Conservation (phyloP, 2,797 vertebrate genomes). For the Hippocampus kuda region DNA sequence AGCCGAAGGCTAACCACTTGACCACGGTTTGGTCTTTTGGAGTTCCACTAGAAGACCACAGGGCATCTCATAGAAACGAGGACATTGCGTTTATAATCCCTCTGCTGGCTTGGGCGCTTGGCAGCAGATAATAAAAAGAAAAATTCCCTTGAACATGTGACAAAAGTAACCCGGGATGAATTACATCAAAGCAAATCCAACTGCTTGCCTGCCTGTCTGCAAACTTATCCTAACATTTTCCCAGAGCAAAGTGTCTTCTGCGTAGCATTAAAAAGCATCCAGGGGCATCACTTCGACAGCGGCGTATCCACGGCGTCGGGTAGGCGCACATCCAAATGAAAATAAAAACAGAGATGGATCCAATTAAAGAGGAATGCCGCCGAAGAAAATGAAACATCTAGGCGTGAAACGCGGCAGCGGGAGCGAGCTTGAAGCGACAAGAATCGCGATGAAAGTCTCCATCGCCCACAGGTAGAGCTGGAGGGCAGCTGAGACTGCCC, state of each 20-base stretch:
- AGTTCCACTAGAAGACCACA: conserved; percentile 54
- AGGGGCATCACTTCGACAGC: conserved; percentile 25
- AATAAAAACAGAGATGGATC: conserved; percentile 39
- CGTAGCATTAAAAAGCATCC: conserved; percentile 32
- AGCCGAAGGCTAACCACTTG: conserved; percentile 39
- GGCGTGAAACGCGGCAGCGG: conserved; percentile 37
- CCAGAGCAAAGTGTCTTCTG: conserved; percentile 27
- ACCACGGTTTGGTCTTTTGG: conserved; percentile 50
- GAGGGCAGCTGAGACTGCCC: conserved; percentile 59
- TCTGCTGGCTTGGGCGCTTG: conserved; percentile 16
- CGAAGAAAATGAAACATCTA: conserved; percentile 36
- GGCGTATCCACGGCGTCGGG: conserved; percentile 34
- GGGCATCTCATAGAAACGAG: conserved; percentile 62
- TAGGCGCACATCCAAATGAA: conserved; percentile 46
- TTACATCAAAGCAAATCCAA: conserved; percentile 21
- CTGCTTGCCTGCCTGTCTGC: neutral
- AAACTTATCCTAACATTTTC: conserved; percentile 34
- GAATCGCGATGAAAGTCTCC: conserved; percentile 62
- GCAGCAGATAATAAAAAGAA: conserved; percentile 12
- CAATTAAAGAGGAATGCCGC: conserved; percentile 33
- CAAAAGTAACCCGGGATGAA: conserved; percentile 6
- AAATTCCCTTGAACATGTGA: conserved; percentile 28
- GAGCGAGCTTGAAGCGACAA: conserved; percentile 55
- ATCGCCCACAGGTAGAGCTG: conserved; percentile 67
- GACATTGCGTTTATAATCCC: conserved; percentile 55